phyloP scores from a whole-genome alignment of 2,113 vertebrate species.

The Cyprinodon brontotheroides region DNA sequence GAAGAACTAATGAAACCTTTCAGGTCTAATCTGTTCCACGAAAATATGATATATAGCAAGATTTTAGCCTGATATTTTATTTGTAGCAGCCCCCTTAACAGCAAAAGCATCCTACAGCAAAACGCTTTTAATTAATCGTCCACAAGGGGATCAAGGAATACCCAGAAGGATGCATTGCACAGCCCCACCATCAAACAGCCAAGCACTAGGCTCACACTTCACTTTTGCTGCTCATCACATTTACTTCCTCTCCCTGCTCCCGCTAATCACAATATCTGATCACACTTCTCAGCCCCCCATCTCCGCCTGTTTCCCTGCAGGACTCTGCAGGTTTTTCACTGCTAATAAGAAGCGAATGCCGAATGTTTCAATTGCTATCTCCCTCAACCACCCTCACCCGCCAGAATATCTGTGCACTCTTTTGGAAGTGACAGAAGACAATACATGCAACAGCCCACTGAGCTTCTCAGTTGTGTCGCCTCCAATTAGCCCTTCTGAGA shows the following conservation, averaged over 20 bases:
- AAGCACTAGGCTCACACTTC: conserved; percentile 33
- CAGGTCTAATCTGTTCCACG: conserved; percentile 39
- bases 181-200: conserved; percentile 18
- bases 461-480: conserved; percentile 62
- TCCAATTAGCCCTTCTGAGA: conserved; percentile 68
- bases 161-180: conserved; percentile 19
- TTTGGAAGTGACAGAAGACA: conserved; percentile 48
- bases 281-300: conserved; percentile 26
- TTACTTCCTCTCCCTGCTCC: conserved; percentile 27
- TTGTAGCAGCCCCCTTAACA: conserved; percentile 16
- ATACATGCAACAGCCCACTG: conserved; percentile 34
- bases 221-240: conserved; percentile 23
- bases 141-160: conserved; percentile 10
- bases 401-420: conserved; percentile 28
- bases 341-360: conserved; percentile 36
- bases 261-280: conserved; percentile 53
- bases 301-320: conserved; percentile 7
- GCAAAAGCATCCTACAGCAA: conserved; percentile 12
- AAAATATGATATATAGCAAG: conserved; percentile 44
- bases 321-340: conserved; percentile 19
- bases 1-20: conserved; percentile 39
- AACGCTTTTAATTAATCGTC: conserved; percentile 61
- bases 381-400: conserved; percentile 3
- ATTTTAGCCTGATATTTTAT: conserved; percentile 47
- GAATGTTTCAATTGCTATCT: conserved; percentile 37